phyloP scores from a whole-genome alignment of 2,888 invertebrate genomes.

The Tuta absoluta region DNA sequence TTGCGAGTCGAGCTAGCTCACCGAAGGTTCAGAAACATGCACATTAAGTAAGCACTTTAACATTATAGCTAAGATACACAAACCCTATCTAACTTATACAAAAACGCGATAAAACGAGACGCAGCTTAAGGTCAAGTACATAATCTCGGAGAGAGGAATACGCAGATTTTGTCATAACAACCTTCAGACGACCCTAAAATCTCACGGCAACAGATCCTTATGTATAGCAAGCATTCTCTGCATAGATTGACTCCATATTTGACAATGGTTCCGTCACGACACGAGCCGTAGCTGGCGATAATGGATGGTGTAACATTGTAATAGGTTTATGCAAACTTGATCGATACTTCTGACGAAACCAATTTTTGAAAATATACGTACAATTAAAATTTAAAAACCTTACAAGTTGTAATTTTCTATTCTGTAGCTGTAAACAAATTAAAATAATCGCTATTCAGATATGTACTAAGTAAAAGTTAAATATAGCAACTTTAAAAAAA shows the following conservation, averaged over 20 bases:
- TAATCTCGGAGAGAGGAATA: not conserved
- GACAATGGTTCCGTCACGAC: constrained; percentile 4
- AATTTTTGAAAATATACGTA: no score
- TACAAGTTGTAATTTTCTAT: not conserved
- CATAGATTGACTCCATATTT: constrained; percentile 2
- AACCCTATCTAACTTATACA: not conserved
- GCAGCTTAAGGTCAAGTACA: not conserved
- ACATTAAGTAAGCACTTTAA: no score
- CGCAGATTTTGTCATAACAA: constrained; percentile 4
- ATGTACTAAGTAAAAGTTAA: no score
- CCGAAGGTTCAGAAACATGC: no score
- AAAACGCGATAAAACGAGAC: not conserved
- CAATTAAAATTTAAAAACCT: not conserved
- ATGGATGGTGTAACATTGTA: not conserved
- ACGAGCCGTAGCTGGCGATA: not conserved
- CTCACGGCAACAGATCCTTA: not conserved
- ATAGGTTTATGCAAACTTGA: not conserved
- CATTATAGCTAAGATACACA: no score
- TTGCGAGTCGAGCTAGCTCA: no score
- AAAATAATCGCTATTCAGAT: no score
- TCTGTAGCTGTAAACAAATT: no score
- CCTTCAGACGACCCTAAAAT: constrained; percentile 16
- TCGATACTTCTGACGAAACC: not conserved
- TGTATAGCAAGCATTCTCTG: constrained; percentile 3
- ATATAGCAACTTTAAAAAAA: no score